Conservation (phyloP, 2,888 invertebrate species). For the Achlya flavicornis region DNA sequence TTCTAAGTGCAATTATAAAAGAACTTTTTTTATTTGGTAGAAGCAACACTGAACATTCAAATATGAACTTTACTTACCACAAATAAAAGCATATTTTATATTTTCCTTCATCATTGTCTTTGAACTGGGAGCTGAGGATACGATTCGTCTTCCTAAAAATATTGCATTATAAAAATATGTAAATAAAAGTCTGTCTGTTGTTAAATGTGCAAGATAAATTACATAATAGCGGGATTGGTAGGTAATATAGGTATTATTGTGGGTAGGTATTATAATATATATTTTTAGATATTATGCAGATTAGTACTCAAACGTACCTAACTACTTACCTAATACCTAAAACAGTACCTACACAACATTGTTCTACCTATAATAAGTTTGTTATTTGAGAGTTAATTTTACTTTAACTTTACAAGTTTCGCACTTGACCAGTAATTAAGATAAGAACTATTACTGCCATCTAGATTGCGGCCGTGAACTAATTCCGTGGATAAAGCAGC, state of each 20-base stretch:
- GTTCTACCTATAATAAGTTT: neutral
- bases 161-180: too few relatives aligned
- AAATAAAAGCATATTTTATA: neutral
- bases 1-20: slow-evolving; percentile 20
- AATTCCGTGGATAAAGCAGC: slow-evolving; percentile 57
- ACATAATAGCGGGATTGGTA: too few relatives aligned
- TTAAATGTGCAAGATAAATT: too few relatives aligned
- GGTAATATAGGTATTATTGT: too few relatives aligned
- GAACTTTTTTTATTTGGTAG: neutral
- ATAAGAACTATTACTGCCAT: slow-evolving; percentile 39
- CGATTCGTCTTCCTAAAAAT: too few relatives aligned
- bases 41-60: slow-evolving; percentile 15
- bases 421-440: slow-evolving; percentile 3
- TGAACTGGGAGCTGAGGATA: neutral
- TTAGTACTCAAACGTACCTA: too few relatives aligned
- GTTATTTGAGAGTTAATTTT: neutral
- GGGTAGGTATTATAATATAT: too few relatives aligned
- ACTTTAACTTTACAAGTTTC: neutral
- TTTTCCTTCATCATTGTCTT: neutral
- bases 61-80: slow-evolving; percentile 19
- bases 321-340: too few relatives aligned
- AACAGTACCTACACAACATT: too few relatives aligned
- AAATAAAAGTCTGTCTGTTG: too few relatives aligned
- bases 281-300: too few relatives aligned
- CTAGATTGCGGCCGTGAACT: slow-evolving; percentile 29